Evolutionary conservation across 64 coral and sea anemone species (phyloP).

Genomic region (Astreopora myriophthalma): DNA sequence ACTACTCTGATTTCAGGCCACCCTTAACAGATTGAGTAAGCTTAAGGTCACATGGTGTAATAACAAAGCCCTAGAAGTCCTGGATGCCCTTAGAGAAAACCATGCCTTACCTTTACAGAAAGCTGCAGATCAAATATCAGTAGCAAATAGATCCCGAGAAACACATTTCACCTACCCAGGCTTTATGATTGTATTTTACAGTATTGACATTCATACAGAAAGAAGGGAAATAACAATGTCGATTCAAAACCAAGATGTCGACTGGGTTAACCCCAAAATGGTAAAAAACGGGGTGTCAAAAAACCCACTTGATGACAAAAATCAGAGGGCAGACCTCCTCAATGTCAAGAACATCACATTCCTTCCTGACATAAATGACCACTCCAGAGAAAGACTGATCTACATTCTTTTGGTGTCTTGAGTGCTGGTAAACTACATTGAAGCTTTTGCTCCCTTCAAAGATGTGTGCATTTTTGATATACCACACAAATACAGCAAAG

Average conservation of each 20-base stretch:
- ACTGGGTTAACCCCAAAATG: conserved; percentile 44
- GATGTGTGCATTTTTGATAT: conserved; percentile 34
- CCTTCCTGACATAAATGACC: conserved; percentile 38
- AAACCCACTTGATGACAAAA: neutral
- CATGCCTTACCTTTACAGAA: no score
- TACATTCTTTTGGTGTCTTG: conserved; percentile 51
- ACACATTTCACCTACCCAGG: conserved; percentile 9
- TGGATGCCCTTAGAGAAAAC: conserved; percentile 52
- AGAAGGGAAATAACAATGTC: conserved; percentile 49
- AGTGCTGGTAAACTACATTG: conserved; percentile 39
- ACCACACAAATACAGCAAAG: conserved; percentile 63
- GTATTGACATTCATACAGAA: conserved; percentile 1
- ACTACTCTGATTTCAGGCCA: no score
- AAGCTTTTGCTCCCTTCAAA: conserved; percentile 32
- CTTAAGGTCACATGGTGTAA: conserved; percentile 63
- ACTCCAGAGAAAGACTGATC: conserved; percentile 50
- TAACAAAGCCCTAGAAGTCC: neutral
- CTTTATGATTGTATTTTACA: conserved; percentile 44
- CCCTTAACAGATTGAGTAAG: conserved; percentile 41
- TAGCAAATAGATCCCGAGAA: no score
- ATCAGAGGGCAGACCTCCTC: neutral
- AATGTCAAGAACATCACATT: conserved; percentile 29
- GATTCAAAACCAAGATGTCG: conserved; percentile 8
- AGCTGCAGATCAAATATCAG: no score
- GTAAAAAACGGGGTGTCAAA: conserved; percentile 34